Percentiles rank a stretch among this genome's conserved stretches.
Evolutionary conservation across 2,888 invertebrate species (phyloP).

Genomic region (Phaedon cochleariae): DNA sequence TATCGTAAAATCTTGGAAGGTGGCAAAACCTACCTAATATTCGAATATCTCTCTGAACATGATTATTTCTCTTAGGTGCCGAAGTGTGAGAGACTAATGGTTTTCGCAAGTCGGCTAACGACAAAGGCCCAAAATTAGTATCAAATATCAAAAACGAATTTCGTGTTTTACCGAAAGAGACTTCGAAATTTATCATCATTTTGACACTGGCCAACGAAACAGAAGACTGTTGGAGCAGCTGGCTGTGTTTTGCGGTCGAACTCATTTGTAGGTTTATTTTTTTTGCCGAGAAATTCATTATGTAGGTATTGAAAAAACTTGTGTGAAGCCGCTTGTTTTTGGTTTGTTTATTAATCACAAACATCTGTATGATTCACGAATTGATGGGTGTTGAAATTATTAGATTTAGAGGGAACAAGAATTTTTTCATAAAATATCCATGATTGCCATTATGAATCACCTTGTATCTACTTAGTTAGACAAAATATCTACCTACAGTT

Average conservation of each 20-base stretch:
- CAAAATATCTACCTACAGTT: too few relatives aligned
- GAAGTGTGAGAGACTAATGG: slow-evolving; percentile 35
- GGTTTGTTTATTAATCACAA: neutral
- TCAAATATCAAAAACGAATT: slow-evolving; percentile 37
- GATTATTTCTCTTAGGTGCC: slow-evolving; percentile 25
- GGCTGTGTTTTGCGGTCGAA: slow-evolving; percentile 20
- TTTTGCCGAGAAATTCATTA: neutral
- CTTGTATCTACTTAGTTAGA: too few relatives aligned
- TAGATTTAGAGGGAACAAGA: neutral
- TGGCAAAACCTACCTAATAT: too few relatives aligned
- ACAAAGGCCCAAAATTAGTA: slow-evolving; percentile 39
- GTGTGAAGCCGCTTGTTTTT: neutral
- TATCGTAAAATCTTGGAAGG: too few relatives aligned
- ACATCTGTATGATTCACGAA: neutral
- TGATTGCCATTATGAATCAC: too few relatives aligned
- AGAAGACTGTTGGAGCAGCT: slow-evolving; percentile 10
- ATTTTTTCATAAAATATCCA: too few relatives aligned
- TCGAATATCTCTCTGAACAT: slow-evolving; percentile 3
- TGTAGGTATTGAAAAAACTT: neutral
- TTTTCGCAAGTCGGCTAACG: slow-evolving; percentile 30
- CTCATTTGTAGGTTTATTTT: slow-evolving; percentile 14
- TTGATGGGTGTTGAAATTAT: neutral
- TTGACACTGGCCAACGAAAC: slow-evolving; percentile 23
- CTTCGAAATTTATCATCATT: slow-evolving; percentile 33
- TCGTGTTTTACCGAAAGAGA: slow-evolving; percentile 32